These are phyloP conservation scores for Triops cancriformis DNA, from an alignment of 1,140 invertebrate genomes.

Conservation along the genomic window DNA sequence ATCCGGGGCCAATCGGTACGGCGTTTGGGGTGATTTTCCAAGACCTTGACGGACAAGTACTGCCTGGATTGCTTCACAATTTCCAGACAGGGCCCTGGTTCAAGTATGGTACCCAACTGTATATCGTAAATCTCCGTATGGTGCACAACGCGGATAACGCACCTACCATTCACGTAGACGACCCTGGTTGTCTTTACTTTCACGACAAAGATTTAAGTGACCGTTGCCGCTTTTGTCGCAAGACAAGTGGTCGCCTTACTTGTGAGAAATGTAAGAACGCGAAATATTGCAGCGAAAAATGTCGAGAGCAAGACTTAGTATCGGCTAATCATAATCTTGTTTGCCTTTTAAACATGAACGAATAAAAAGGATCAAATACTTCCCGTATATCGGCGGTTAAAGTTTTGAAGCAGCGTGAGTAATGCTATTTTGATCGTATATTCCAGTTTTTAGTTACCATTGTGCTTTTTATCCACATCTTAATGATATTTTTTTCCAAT, in stretches of 20 bases:
- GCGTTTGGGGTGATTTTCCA: constrained; percentile 10
- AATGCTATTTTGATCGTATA: no score
- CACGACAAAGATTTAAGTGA: not conserved
- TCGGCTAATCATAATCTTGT: constrained; percentile 23
- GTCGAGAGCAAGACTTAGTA: constrained; percentile 2
- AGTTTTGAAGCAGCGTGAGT: no score
- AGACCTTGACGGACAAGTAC: constrained; percentile 27
- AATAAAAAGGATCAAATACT: no score
- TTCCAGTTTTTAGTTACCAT: no score
- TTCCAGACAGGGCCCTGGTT: constrained; percentile 11
- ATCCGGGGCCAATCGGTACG: constrained; percentile 11
- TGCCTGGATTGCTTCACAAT: constrained; percentile 27
- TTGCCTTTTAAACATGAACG: no score
- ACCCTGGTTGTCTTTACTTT: constrained; percentile 18
- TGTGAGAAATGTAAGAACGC: constrained; percentile 22
- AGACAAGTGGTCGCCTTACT: not conserved
- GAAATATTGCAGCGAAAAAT: constrained; percentile 25
- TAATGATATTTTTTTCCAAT: no score
- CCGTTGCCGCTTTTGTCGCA: constrained; percentile 28
- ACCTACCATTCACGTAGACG: constrained; percentile 26
- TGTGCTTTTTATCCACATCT: no score
- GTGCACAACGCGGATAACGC: constrained; percentile 9
- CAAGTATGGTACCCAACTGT: constrained; percentile 25
- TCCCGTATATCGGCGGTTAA: no score
- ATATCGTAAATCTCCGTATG: constrained; percentile 28